Percentiles rank a stretch among this genome's conserved stretches.
phyloP scores from a whole-genome alignment of 2,113 vertebrate genomes.

The Camelus bactrianus region DNA sequence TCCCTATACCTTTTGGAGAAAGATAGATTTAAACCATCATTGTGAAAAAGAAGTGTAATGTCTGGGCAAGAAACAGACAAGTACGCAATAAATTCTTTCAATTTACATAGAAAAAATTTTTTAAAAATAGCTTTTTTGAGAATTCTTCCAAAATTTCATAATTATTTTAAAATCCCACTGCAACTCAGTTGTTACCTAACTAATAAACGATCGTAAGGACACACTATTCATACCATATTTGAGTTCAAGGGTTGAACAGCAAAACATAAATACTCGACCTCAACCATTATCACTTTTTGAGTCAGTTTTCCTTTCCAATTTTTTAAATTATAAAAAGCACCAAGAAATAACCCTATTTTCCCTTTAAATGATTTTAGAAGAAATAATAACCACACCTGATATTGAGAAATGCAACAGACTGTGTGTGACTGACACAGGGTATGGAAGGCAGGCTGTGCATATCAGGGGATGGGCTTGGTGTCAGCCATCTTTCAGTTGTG shows the following conservation, averaged over 20 bases:
- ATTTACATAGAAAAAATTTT: background rate
- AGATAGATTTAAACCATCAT: background rate
- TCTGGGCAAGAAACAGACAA: background rate
- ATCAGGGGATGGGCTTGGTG: background rate
- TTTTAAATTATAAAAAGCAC: background rate
- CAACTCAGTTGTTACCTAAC: background rate
- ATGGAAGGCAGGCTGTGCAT: accelerated
- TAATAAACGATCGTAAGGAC: background rate
- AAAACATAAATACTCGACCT: background rate
- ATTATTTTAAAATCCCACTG: conserved; percentile 1
- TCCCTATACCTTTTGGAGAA: background rate
- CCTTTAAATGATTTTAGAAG: background rate
- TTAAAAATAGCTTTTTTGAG: background rate
- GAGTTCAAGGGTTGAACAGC: background rate
- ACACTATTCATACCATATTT: background rate
- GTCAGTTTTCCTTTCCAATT: background rate
- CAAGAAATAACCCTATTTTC: background rate
- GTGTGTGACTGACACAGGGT: background rate
- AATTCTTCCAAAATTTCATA: background rate
- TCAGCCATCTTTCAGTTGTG: background rate
- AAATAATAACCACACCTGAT: background rate
- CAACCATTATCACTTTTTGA: background rate
- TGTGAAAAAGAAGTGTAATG: background rate
- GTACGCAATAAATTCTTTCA: background rate
- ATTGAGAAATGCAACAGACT: background rate